Evolutionary conservation across 2,888 invertebrate species (phyloP).

Genomic region (Aplocera efformata): DNA sequence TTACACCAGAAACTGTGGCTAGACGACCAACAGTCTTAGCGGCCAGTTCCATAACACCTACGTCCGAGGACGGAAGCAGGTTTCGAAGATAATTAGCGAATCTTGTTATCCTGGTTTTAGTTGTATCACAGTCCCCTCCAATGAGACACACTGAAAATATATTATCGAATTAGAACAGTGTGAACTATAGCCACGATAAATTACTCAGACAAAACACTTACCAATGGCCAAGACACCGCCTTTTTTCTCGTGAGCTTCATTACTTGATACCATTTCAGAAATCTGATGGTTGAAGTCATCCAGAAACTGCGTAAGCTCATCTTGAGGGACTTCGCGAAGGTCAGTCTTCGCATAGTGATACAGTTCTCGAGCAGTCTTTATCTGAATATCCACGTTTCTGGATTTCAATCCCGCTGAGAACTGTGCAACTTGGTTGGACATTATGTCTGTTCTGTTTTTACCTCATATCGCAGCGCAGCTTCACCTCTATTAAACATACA

Average conservation of each 20-base stretch:
- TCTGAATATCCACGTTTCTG: constrained; percentile 90
- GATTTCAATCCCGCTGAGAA: constrained; percentile 94
- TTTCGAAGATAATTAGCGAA: constrained; percentile 96
- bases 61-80: constrained; percentile 93
- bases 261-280: constrained; percentile 96
- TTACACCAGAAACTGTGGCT: constrained; percentile 94
- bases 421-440: constrained; percentile 84
- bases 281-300: constrained; percentile 98
- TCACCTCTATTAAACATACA: too few relatives aligned
- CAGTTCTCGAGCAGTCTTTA: constrained; percentile 93
- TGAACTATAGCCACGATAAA: neutral
- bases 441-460: constrained; percentile 38
- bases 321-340: constrained; percentile 92
- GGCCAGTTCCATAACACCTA: constrained; percentile 96
- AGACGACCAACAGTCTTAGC: constrained; percentile 97
- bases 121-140: constrained; percentile 95
- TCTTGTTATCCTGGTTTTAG: constrained; percentile 92
- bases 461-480: constrained; percentile 37
- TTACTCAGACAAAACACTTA: constrained; percentile 44
- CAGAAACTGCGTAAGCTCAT: constrained; percentile 94
- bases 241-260: constrained; percentile 96
- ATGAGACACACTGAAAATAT: constrained; percentile 90
- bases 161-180: constrained; percentile 1
- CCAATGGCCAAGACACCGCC: constrained; percentile 97
- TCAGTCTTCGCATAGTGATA: constrained; percentile 95